Base-by-base conservation (phyloP, 2,888 invertebrate genomes). In the Philereme vetulata region DNA sequence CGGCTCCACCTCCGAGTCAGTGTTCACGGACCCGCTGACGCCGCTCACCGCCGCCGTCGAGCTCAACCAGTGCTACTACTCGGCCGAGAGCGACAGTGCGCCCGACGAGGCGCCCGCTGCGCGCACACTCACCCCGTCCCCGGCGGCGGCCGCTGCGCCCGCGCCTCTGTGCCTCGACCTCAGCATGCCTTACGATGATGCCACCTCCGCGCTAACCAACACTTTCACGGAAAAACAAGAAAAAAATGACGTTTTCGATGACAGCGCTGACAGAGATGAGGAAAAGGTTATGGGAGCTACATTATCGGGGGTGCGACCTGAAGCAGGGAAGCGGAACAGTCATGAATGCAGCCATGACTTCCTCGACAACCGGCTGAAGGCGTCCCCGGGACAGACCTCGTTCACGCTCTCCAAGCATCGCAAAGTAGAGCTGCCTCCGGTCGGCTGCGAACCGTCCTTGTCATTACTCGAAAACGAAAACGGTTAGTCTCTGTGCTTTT, bases 21-120 rank as follows among this genome's bases (percentile, higher is more conserved):
- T 95, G 83, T 96, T 96, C 90, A 95, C 96, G 72, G 96, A 96
- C 84, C 95, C 96, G 71, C 90, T 94, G 71, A 93, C 93, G 81
- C 94, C 94, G 78, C 92, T 93, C 74, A 60, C 65, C 64, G 94
- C 93, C 76, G 93, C 93, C 76, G 93, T 94, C 71, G 94, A 94
- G 84, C 92, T 93, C 78, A 94, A 94, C 90, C 93, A 93, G 87
- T 94, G 93, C 80, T 93, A 94, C 81, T 93, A 93, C 82, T 93
- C 93, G 68, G 94, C 94, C 67, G 94, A 94, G 80, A 94, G 93
- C 80, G 93, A 90, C 79, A 89, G 90, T 76, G 85, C 88, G 67
- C 87, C 74, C 74, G 89, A 89, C 67, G 88, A 88, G 59, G 77
- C 76, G 64, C 88, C 87, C 70, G 88, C 77, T 64, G 80, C 81